Conservation (phyloP, 2,113 vertebrate genomes). For the Leuciscus idus region DNA sequence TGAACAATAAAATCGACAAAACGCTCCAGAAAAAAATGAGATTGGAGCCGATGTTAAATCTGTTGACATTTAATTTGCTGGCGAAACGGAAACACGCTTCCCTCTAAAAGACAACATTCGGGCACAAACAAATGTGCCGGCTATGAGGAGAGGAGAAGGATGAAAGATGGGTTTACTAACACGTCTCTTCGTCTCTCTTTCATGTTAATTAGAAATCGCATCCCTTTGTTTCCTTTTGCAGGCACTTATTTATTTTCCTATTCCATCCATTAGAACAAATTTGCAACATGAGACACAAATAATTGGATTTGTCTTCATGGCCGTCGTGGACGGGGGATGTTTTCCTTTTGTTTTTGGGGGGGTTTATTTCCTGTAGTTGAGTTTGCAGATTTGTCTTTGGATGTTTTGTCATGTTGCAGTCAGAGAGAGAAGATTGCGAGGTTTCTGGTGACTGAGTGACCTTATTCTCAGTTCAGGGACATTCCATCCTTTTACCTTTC, state of each 20-base stretch:
- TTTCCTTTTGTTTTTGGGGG: constrained; percentile 68
- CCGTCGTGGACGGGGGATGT: constrained; percentile 74
- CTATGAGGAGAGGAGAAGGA: constrained; percentile 54
- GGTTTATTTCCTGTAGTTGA: constrained; percentile 48
- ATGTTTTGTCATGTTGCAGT: constrained; percentile 48
- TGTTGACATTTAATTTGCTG: constrained; percentile 81
- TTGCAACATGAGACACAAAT: constrained; percentile 82
- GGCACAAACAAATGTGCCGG: constrained; percentile 75
- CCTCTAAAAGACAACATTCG: constrained; percentile 71
- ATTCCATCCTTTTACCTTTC: background rate
- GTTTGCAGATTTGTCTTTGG: constrained; percentile 45
- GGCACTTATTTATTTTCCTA: constrained; percentile 79
- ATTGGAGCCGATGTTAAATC: constrained; percentile 68
- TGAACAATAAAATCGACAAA: constrained; percentile 81
- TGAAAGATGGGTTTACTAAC: constrained; percentile 81
- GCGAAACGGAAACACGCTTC: constrained; percentile 56
- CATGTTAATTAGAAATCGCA: constrained; percentile 84
- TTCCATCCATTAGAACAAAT: constrained; percentile 82
- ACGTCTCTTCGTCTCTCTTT: constrained; percentile 77
- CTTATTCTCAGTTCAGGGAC: constrained; percentile 62
- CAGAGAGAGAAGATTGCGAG: constrained; percentile 47
- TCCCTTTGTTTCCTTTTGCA: constrained; percentile 79
- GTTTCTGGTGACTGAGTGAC: constrained; percentile 62
- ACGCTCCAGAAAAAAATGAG: constrained; percentile 53
- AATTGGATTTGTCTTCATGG: constrained; percentile 80